Base-by-base conservation (phyloP, 37 sponge, comb jelly and placozoan species). In the Bolinopsis microptera region DNA sequence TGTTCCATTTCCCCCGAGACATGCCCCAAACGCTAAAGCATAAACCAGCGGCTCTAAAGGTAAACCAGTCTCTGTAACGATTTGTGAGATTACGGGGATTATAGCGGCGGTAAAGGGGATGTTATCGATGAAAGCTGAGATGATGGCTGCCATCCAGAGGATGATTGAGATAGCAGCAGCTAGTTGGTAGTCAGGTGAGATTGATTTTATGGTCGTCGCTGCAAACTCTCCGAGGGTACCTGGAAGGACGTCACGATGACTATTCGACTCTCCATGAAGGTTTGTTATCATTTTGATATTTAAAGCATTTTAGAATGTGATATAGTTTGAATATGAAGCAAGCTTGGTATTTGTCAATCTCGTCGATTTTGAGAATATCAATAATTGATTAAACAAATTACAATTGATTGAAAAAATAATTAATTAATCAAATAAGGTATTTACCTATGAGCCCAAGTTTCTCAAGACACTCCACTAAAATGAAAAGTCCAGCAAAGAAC, bases 71-170 rank as follows among this genome's bases (percentile, higher is more conserved):
- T 38, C 95, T 26, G 69, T 39, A 25, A 93, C 69, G 32, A 94
- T 93, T 69, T 96, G 69, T 21, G 96, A 97, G 16, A 98, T 95
- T 36, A 98, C 97, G 38, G 98, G 98, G 82, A 98, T 98, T 38
- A 96, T 98, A 30, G 97, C 99, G 24, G 97, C 95, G 33, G 99
- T 98, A 95, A 98, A 98, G 93, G 99, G 99, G 68, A 98, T 98
- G 95, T 98, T 98, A 93, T 98, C 97, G 92, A 97, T 98, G 95
- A 98, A 98, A 5, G 99, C 96, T 2, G 97, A 97, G 38, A 95
- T 96, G 2, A 98, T 23, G 61, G 98, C 98, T 8, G 98, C 97
- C 32, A 98, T 94, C 98, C 98, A 98, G 68, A 98, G 69, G 37
- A 98, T 93, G 72, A 97, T 48, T 21, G 97, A 36, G 69, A 98